phyloP scores from a whole-genome alignment of 2,113 vertebrate genomes.

The Rissa tridactyla region DNA sequence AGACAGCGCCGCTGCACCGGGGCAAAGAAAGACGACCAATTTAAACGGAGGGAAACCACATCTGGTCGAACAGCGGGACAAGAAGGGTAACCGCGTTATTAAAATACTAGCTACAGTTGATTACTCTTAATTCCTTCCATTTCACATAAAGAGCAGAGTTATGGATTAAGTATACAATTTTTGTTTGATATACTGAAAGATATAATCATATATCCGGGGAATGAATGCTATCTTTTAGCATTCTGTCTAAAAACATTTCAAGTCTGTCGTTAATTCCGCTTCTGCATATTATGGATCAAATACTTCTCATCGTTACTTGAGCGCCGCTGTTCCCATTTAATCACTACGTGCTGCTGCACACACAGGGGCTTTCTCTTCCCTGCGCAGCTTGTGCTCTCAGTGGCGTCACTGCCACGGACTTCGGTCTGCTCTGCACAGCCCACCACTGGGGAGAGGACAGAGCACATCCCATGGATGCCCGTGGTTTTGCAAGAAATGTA shows the following conservation, averaged over 20 bases:
- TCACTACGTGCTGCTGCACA: not conserved
- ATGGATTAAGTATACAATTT: not conserved
- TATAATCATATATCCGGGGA: not conserved
- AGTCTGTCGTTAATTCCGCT: not conserved
- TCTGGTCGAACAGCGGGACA: not conserved
- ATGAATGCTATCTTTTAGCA: not conserved
- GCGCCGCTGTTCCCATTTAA: not conserved
- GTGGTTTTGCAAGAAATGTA: rapidly evolving
- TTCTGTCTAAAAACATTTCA: not conserved
- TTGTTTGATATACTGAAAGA: not conserved
- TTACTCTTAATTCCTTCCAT: slow-evolving; percentile 1
- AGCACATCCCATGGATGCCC: rapidly evolving
- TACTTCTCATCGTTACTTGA: not conserved
- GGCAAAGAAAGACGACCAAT: not conserved
- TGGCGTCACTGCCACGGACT: not conserved
- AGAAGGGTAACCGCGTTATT: not conserved
- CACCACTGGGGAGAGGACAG: rapidly evolving
- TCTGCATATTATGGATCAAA: not conserved
- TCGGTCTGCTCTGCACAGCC: not conserved
- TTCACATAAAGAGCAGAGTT: not conserved
- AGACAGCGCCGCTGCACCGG: not conserved
- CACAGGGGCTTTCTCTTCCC: not conserved
- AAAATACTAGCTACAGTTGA: slow-evolving; percentile 9
- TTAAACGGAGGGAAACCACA: not conserved
- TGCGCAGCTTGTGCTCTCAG: not conserved